Percentiles rank a stretch among this genome's conserved stretches.
phyloP scores from a whole-genome alignment of 2,888 invertebrate species.

The Amphiduros pacificus region DNA sequence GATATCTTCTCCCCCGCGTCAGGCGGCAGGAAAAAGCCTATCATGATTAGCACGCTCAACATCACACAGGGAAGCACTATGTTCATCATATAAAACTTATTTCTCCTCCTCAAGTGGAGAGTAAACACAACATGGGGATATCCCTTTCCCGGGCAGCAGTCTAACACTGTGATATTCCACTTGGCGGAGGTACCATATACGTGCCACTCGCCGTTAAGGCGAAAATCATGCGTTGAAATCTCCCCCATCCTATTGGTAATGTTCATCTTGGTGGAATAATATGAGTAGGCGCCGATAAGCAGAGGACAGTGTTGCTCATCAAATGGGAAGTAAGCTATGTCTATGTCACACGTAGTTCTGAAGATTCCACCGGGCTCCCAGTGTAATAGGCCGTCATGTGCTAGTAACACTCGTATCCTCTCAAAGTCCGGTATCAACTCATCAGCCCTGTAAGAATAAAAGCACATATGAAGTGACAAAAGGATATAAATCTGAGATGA shows the following conservation, averaged over 20 bases:
- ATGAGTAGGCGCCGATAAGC: slow-evolving; percentile 30
- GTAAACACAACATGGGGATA: slow-evolving; percentile 34
- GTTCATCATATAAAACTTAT: slow-evolving; percentile 35
- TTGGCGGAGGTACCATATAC: slow-evolving; percentile 23
- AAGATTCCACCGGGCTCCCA: slow-evolving; percentile 35
- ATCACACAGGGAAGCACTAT: slow-evolving; percentile 35
- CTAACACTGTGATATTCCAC: slow-evolving; percentile 28
- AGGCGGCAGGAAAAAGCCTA: slow-evolving; percentile 22
- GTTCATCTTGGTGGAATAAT: slow-evolving; percentile 30
- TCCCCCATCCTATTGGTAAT: slow-evolving; percentile 25
- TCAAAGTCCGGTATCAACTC: slow-evolving; percentile 33
- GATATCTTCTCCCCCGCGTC: slow-evolving; percentile 37
- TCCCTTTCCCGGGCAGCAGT: slow-evolving; percentile 25
- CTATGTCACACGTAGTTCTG: slow-evolving; percentile 32
- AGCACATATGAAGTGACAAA: too few species aligned
- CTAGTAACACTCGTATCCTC: slow-evolving; percentile 28
- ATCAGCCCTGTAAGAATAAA: slow-evolving; percentile 27
- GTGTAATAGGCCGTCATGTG: slow-evolving; percentile 26
- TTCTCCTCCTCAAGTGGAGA: slow-evolving; percentile 25
- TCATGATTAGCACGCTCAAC: slow-evolving; percentile 35
- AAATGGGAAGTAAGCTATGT: slow-evolving; percentile 33
- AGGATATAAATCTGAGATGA: too few species aligned
- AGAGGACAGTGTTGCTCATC: slow-evolving; percentile 29
- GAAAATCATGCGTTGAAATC: slow-evolving; percentile 28
- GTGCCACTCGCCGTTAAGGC: slow-evolving; percentile 33